phyloP scores from a whole-genome alignment of 2,797 vertebrate species.

The Notamacropus eugenii region DNA sequence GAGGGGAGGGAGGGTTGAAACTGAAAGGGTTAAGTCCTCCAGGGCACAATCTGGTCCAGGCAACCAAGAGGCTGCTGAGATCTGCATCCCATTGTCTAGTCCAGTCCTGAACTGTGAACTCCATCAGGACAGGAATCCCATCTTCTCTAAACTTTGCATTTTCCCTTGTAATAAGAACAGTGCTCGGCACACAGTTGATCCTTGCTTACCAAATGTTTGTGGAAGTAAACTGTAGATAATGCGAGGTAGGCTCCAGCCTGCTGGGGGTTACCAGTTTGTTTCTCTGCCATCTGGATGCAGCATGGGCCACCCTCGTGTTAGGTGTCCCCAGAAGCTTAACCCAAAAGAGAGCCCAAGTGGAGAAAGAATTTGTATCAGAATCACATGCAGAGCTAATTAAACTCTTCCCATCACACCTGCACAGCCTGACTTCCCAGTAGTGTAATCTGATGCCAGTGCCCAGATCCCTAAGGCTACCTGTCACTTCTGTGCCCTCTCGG shows the following conservation, averaged over 20 bases:
- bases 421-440: neutral
- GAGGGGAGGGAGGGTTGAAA: neutral
- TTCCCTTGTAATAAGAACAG: neutral
- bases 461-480: neutral
- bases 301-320: neutral
- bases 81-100: neutral
- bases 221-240: neutral
- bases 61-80: neutral
- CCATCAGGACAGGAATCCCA: neutral
- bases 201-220: neutral
- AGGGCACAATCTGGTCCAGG: neutral
- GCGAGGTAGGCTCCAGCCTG: neutral
- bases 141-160: neutral
- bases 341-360: neutral
- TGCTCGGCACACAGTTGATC: neutral
- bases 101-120: neutral
- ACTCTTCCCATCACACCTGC: neutral
- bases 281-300: neutral
- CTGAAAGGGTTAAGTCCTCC: neutral
- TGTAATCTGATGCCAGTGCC: neutral
- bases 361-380: neutral
- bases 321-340: neutral
- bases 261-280: neutral
- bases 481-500: neutral
- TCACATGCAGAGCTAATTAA: neutral